Conservation (phyloP, 2,797 vertebrate species). For the Danio choprae region DNA sequence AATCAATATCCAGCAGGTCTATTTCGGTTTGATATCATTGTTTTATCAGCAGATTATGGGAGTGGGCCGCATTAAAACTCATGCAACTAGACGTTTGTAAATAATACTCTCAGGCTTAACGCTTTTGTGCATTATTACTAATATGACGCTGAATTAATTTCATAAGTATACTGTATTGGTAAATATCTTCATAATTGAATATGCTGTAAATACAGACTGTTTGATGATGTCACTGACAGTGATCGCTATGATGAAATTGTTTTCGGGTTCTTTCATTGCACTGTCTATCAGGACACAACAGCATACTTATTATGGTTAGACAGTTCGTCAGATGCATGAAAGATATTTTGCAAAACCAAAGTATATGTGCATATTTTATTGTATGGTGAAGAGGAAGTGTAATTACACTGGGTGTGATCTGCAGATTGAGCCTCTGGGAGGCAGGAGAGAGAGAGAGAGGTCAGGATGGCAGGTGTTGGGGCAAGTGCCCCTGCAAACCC, state of each 20-base stretch:
- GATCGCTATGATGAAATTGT: background rate
- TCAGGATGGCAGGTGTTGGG: conserved; percentile 85
- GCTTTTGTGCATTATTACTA: background rate
- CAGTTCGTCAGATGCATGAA: background rate
- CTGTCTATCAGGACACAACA: background rate
- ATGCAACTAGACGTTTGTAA: conserved; percentile 5
- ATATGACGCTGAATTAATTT: background rate
- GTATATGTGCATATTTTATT: conserved; percentile 8
- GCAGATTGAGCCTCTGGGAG: conserved; percentile 32
- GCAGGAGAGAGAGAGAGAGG: conserved; percentile 61
- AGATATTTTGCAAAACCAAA: background rate
- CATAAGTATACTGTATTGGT: background rate
- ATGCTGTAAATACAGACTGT: background rate
- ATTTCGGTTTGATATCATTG: background rate
- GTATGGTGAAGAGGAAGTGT: background rate
- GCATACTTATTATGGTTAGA: background rate
- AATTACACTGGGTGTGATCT: background rate
- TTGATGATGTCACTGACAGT: background rate
- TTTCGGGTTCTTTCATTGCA: background rate
- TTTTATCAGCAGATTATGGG: conserved; percentile 17
- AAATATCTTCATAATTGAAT: background rate
- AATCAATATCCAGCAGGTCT: background rate
- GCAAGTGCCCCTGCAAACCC: conserved; percentile 85
- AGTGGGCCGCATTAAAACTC: conserved; percentile 37
- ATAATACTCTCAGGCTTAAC: background rate